Evolutionary conservation across 2,113 vertebrate genomes (phyloP).

Genomic region (Lepus americanus): DNA sequence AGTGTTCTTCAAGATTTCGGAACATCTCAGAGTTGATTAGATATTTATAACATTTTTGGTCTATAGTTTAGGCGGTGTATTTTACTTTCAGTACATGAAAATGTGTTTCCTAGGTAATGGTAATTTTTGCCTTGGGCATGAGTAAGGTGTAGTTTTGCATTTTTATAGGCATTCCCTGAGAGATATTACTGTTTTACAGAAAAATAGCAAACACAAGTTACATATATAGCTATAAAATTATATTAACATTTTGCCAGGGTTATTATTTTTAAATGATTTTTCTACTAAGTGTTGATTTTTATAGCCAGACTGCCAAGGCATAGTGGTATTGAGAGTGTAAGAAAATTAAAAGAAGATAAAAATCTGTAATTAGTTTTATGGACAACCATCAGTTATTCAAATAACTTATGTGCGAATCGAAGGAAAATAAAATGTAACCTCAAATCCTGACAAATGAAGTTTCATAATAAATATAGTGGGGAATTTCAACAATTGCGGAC

Average conservation of each 20-base stretch:
- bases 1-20: constrained; percentile 42
- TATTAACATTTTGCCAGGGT: constrained; percentile 10
- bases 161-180: not conserved
- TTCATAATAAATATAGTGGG: not conserved
- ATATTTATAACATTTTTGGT: not conserved
- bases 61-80: not conserved
- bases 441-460: not conserved
- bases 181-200: constrained; percentile 3
- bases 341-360: not conserved
- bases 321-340: not conserved
- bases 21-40: not conserved
- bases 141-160: not conserved
- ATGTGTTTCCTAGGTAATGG: not conserved
- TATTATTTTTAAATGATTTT: constrained; percentile 24
- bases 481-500: not conserved
- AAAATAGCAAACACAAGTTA: not conserved
- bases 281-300: not conserved
- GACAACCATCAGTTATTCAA: constrained; percentile 1
- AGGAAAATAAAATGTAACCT: constrained; percentile 10
- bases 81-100: constrained; percentile 23
- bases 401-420: constrained; percentile 30
- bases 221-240: not conserved
- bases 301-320: not conserved
- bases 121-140: not conserved
- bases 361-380: not conserved